These are phyloP conservation scores for Pristionchus maxplancki DNA, from an alignment of 2,888 invertebrate species.

Conservation along the genomic window DNA sequence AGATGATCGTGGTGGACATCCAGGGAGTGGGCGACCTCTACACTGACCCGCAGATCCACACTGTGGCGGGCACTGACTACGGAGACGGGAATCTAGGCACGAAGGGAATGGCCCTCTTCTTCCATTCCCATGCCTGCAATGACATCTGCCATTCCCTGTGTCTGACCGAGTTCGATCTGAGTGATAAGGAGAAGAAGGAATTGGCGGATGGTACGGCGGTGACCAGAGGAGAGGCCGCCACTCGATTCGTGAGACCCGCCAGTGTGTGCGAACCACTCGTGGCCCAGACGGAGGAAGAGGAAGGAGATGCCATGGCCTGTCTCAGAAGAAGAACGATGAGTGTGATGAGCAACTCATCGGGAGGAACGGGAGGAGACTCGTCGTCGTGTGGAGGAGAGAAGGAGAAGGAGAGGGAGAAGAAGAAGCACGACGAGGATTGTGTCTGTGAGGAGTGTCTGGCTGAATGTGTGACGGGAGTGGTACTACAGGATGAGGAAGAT, in stretches of 20 bases:
- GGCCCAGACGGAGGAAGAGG: constrained; percentile 33
- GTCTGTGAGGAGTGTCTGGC: constrained; percentile 58
- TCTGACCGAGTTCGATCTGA: constrained; percentile 81
- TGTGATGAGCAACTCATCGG: constrained; percentile 47
- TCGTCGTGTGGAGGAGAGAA: not conserved
- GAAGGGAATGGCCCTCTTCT: constrained; percentile 82
- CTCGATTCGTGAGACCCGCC: constrained; percentile 40
- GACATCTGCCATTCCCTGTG: constrained; percentile 81
- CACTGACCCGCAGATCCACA: constrained; percentile 83
- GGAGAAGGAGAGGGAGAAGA: constrained; percentile 20
- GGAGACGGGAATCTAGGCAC: constrained; percentile 82
- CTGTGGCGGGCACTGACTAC: constrained; percentile 80
- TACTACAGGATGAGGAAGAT: constrained; percentile 50
- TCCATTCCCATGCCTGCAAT: constrained; percentile 82
- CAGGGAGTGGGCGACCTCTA: constrained; percentile 83
- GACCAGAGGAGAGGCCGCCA: constrained; percentile 42
- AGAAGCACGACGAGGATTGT: constrained; percentile 59
- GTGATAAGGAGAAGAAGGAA: constrained; percentile 67
- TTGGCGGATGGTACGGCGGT: constrained; percentile 38
- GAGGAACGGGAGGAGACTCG: constrained; percentile 39
- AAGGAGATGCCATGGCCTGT: constrained; percentile 64
- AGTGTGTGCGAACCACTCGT: constrained; percentile 45
- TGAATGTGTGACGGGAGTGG: constrained; percentile 53
- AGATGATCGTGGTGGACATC: constrained; percentile 82
- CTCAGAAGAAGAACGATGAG: constrained; percentile 60